Percentiles rank a stretch among this genome's conserved stretches.
Evolutionary conservation across 1,140 invertebrate genomes (phyloP).

Genomic region (Zaprionus inermis): DNA sequence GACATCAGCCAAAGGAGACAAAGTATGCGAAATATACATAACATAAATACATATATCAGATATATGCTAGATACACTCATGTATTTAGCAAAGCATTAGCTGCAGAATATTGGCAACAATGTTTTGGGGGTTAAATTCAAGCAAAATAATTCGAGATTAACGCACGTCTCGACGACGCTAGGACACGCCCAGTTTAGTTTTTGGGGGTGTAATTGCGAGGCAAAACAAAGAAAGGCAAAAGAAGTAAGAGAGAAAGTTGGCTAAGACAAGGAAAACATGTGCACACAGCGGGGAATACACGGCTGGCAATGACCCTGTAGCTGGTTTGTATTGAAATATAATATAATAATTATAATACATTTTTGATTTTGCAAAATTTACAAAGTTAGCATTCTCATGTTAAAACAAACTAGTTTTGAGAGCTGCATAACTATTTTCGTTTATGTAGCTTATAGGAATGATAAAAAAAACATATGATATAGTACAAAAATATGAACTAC

Average conservation of each 20-base stretch:
- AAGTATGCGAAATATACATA: slow-evolving; percentile 18
- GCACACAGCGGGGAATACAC: not conserved
- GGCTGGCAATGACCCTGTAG: not conserved
- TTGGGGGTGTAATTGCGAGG: slow-evolving; percentile 22
- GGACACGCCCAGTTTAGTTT: slow-evolving; percentile 34
- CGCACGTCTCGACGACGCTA: slow-evolving; percentile 11
- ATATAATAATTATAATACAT: too few relatives aligned
- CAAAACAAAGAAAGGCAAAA: slow-evolving; percentile 39
- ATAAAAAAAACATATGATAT: too few relatives aligned
- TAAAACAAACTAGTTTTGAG: not conserved
- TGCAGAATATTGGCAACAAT: not conserved
- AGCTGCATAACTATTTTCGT: not conserved
- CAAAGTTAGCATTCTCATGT: not conserved
- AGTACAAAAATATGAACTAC: too few relatives aligned
- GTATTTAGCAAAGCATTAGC: slow-evolving; percentile 1
- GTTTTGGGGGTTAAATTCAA: slow-evolving; percentile 16
- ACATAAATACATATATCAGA: not conserved
- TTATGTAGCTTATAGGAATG: not conserved
- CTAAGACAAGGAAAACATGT: slow-evolving; percentile 2
- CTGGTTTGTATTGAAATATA: not conserved
- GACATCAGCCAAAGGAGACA: slow-evolving; percentile 53
- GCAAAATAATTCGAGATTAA: slow-evolving; percentile 12
- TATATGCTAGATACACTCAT: slow-evolving; percentile 6
- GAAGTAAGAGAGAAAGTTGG: slow-evolving; percentile 26
- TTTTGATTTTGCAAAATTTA: too few relatives aligned